These are phyloP conservation scores for Lissonota sp. DNA, from an alignment of 2,888 invertebrate genomes.

Conservation along the genomic window DNA sequence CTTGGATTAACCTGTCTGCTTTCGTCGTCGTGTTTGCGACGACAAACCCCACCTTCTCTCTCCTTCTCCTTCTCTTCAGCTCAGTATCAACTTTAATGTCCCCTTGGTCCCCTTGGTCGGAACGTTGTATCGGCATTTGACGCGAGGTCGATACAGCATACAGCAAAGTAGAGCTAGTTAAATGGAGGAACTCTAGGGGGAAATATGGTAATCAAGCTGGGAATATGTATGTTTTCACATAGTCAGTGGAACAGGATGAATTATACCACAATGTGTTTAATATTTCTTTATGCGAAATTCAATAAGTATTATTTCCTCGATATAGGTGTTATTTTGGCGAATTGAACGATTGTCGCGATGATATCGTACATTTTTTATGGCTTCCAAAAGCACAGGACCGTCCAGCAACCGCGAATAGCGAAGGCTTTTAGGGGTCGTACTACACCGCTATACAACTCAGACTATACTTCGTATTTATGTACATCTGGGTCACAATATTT, in stretches of 20 bases:
- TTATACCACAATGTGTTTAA: not conserved
- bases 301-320: no score
- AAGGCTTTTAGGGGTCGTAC: no score
- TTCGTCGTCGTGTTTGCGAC: constrained; percentile 60
- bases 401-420: no score
- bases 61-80: constrained; percentile 48
- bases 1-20: constrained; percentile 65
- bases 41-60: constrained; percentile 51
- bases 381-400: no score
- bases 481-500: no score
- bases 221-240: constrained; percentile 13
- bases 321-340: no score
- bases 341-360: no score
- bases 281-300: no score
- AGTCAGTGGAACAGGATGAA: not conserved
- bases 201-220: not conserved
- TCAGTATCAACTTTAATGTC: not conserved
- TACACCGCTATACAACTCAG: no score
- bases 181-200: no score
- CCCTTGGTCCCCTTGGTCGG: not conserved
- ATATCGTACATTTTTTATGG: no score
- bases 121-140: constrained; percentile 45
- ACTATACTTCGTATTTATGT: no score
- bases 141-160: constrained; percentile 6
- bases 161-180: not conserved